phyloP scores from a whole-genome alignment of 2,888 invertebrate species.

The Pseudeuparius sepicola region DNA sequence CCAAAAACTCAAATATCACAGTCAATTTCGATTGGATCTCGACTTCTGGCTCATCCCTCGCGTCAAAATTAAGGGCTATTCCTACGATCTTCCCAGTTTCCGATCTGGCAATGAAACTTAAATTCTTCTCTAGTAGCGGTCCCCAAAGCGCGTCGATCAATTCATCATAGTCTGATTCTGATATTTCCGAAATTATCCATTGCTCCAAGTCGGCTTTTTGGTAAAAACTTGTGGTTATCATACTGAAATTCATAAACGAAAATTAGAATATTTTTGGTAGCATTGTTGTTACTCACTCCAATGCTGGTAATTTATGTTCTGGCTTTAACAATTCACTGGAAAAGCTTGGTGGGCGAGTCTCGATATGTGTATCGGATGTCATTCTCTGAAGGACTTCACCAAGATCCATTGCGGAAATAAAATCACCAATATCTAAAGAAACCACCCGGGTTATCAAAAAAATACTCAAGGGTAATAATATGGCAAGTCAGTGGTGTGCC shows the following conservation, averaged over 20 bases:
- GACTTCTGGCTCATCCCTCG: slow-evolving; percentile 67
- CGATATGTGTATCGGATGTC: slow-evolving; percentile 30
- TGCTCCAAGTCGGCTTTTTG: slow-evolving; percentile 78
- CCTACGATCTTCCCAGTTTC: slow-evolving; percentile 52
- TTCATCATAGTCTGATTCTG: slow-evolving; percentile 56
- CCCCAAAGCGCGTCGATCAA: slow-evolving; percentile 62
- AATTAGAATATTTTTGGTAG: no score
- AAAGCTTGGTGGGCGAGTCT: slow-evolving; percentile 36
- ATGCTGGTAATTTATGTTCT: slow-evolving; percentile 55
- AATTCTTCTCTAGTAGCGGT: slow-evolving; percentile 54
- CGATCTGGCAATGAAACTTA: slow-evolving; percentile 58
- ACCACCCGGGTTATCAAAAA: no score
- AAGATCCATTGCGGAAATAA: slow-evolving; percentile 61
- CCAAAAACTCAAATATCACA: slow-evolving; percentile 70
- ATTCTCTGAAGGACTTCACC: slow-evolving; percentile 59
- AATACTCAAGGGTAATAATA: no score
- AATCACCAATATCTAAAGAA: slow-evolving; percentile 60
- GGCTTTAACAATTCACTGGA: slow-evolving; percentile 46
- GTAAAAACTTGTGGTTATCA: slow-evolving; percentile 77
- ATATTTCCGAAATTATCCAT: slow-evolving; percentile 62
- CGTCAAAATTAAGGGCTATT: slow-evolving; percentile 72
- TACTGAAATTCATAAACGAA: slow-evolving; percentile 47
- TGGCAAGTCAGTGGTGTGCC: no score
- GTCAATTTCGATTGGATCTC: slow-evolving; percentile 56
- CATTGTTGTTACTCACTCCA: slow-evolving; percentile 61